Evolutionary conservation across 2,888 invertebrate species (phyloP), one percentile per base, ranked within the genome.

Genomic region (Nipponacmea schrenckii): DNA sequence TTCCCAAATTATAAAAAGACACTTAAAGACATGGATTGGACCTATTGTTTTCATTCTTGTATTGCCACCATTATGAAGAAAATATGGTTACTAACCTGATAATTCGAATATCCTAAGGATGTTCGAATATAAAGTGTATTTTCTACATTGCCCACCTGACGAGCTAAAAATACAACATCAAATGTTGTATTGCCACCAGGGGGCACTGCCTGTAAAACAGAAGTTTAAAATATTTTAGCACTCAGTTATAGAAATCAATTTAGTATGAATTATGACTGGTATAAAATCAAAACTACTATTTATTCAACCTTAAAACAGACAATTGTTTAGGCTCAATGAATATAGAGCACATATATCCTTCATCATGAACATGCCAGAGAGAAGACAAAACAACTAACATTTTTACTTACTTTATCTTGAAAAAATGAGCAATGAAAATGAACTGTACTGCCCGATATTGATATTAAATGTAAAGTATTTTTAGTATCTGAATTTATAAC

Each of bases 391-490:
- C n/a, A 27, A 64, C 10, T 27, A 69, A 63, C 26, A 17, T 8
- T 26, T 39, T 64, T 71, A 81, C 89, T 90, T 89, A 97, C 96
- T 93, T 96, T 96, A 86, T 96, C 93, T 87, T 96, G 94, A 90
- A 97, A 97, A 92, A 98, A 97, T 79, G 97, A 97, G 86, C 97
- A 96, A 90, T 98, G 96, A 91, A 98, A 98, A 91, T 96, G 95
- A 48, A 95, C 94, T 82, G 96, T 96, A 89, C 94, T 95, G 84
- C 97, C 97, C 80, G 96, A 96, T 87, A 98, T 96, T 80, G 97
- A 96, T 87, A 95, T 94, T 88, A 98, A 93, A 89, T 96, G 95
- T 86, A 98, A 92, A 86, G 94, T 96, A 87, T 93, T 93, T 91
- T 96, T 95, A 81, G 91, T 91, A 91, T 94, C 95, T 84, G 93